Evolutionary conservation across 2,888 invertebrate species (phyloP).

Genomic region (Hirtodrosophila cameraria): DNA sequence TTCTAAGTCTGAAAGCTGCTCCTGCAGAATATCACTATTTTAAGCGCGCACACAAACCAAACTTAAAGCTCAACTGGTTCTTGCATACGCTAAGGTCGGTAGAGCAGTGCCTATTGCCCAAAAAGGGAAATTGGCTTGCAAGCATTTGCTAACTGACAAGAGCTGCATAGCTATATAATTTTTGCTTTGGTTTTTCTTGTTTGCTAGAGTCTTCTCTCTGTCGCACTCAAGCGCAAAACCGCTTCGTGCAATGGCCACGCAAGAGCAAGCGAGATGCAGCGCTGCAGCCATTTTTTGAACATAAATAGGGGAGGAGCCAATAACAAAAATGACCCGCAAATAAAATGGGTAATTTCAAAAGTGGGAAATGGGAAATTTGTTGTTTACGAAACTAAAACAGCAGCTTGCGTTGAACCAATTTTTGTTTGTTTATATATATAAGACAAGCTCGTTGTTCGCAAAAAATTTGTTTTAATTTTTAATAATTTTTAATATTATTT

Average conservation of each 20-base stretch:
- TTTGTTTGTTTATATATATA: not conserved
- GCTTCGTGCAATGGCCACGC: not conserved
- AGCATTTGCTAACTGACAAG: slow-evolving; percentile 19
- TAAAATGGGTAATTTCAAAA: slow-evolving; percentile 15
- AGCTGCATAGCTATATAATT: slow-evolving; percentile 1
- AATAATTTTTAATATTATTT: not conserved
- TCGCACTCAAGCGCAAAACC: slow-evolving; percentile 1
- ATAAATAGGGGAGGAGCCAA: slow-evolving; percentile 50
- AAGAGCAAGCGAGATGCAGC: slow-evolving; percentile 33
- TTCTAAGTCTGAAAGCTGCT: too few relatives aligned
- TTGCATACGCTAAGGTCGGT: not conserved
- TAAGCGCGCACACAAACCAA: not conserved
- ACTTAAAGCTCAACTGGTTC: not conserved
- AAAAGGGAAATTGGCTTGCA: not conserved
- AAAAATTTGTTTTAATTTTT: not conserved
- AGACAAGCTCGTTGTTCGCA: too few relatives aligned
- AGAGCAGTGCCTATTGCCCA: not conserved
- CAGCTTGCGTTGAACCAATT: not conserved
- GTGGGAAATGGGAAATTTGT: slow-evolving; percentile 1
- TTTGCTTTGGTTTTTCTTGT: not conserved
- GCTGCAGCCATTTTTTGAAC: slow-evolving; percentile 51
- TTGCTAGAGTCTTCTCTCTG: slow-evolving; percentile 28
- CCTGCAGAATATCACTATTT: slow-evolving; percentile 22
- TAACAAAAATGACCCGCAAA: not conserved
- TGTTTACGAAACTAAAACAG: not conserved